phyloP scores from a whole-genome alignment of 2,113 vertebrate genomes.

The Ardeotis arabs region DNA sequence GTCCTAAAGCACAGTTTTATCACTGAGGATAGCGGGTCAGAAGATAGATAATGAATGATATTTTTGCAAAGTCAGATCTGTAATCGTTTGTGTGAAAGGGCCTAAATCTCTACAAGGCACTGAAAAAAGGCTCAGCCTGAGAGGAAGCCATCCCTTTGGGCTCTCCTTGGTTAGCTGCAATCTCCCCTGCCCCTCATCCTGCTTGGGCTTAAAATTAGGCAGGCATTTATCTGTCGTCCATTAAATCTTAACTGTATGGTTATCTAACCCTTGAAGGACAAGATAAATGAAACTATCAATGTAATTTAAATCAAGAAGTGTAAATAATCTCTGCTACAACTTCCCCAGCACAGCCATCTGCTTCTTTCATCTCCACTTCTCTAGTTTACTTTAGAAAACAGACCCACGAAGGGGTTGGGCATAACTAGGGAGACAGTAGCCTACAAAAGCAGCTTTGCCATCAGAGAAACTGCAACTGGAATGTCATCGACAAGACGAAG shows the following conservation, averaged over 20 bases:
- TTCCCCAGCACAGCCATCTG: background rate
- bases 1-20: background rate
- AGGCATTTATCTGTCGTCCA: background rate
- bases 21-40: background rate
- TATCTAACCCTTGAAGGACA: background rate
- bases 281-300: background rate
- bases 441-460: background rate
- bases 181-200: too few relatives aligned
- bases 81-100: background rate
- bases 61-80: background rate
- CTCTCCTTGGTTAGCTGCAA: background rate
- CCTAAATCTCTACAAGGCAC: background rate
- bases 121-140: background rate
- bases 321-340: background rate
- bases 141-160: background rate
- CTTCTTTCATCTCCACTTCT: background rate
- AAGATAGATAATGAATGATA: background rate
- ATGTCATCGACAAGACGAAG: accelerated
- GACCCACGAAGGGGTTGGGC: background rate
- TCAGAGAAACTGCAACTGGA: background rate
- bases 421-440: background rate
- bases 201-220: background rate
- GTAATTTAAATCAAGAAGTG: background rate
- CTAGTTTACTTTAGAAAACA: background rate
- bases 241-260: background rate